Evolutionary conservation across 2,888 invertebrate genomes (phyloP), one percentile per base, ranked within the genome.

Genomic region (Anoplius nigerrimus): DNA sequence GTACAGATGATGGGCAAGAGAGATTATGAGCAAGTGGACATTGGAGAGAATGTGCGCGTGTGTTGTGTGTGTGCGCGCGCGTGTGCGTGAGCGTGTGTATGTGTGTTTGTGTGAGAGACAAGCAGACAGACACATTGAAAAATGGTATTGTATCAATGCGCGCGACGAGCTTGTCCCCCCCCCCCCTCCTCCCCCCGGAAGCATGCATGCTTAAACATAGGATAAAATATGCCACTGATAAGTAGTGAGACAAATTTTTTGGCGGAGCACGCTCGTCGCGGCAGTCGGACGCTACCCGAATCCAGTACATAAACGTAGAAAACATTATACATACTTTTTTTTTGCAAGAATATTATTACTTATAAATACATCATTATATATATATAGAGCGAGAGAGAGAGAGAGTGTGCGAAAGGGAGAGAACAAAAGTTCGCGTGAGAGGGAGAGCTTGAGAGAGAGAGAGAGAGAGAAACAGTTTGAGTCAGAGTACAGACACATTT

Each of bases 321-420:
- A 80, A 82, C 80, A 83, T 85, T 83, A 86, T 83, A 82, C 78
- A 83, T 81, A 82, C 78, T 75, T 78, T 76, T 72, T 78, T 78
- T 79, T 81, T 79, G 75, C 82, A 83, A 84, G 79, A 86, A 84
- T 84, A 86, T 84, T 83, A 85, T 85, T 84, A 84, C 81, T 86
- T 82, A 84, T 82, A 84, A 83, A 84, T 83, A 85, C 83, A 81
- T 84, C 78, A 84, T 81, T 84, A 78, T 80, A 78, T 80, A 79
- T 62, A 80, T 74, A 78, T 57, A 72, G 66, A 73, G 65, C 71
- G 55, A 69, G 60, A 59, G 59, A 67, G 65, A 55, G 66, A 69
- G 74, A 67, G 72, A 73, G 71, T 11, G 56, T 27, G 43, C 20
- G 63, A 55, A 18, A 27, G 45, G 18, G 34, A 34, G 22, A 55